These are phyloP conservation scores for Eupithecia exiguata DNA, from an alignment of 2,888 invertebrate species.

Conservation along the genomic window DNA sequence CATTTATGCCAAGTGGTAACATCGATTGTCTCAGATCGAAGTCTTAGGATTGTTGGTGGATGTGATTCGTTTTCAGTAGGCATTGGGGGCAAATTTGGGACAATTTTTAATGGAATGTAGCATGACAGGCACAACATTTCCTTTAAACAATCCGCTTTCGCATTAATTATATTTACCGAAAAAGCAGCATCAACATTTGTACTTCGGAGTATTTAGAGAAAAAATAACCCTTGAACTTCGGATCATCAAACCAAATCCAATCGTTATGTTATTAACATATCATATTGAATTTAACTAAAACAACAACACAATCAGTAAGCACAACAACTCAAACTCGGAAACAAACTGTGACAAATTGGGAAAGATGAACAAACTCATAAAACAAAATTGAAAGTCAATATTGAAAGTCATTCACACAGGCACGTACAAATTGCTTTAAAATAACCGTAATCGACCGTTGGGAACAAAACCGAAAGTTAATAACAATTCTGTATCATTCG, in stretches of 20 bases:
- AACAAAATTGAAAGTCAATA: slow-evolving; percentile 58
- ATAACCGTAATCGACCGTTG: slow-evolving; percentile 49
- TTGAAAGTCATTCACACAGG: slow-evolving; percentile 41
- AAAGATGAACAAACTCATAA: slow-evolving; percentile 23
- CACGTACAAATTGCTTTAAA: slow-evolving; percentile 46
- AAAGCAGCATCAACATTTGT: too few species aligned
- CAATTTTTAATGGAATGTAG: too few species aligned
- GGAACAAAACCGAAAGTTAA: slow-evolving; percentile 62
- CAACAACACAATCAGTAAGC: not conserved
- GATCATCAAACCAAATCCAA: too few species aligned
- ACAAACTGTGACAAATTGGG: slow-evolving; percentile 8
- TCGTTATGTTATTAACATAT: too few species aligned
- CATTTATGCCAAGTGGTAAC: not conserved
- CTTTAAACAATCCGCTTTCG: too few species aligned
- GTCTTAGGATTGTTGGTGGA: not conserved
- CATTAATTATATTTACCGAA: too few species aligned
- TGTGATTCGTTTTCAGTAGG: too few species aligned
- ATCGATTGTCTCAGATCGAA: not conserved
- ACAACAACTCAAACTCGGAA: slow-evolving; percentile 13
- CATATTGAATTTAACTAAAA: too few species aligned
- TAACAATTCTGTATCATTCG: slow-evolving; percentile 48
- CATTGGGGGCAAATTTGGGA: too few species aligned
- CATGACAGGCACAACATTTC: too few species aligned
- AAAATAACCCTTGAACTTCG: not conserved
- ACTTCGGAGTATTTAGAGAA: too few species aligned